Conservation (phyloP, 2,797 vertebrate genomes). For the Arvicola amphibius region DNA sequence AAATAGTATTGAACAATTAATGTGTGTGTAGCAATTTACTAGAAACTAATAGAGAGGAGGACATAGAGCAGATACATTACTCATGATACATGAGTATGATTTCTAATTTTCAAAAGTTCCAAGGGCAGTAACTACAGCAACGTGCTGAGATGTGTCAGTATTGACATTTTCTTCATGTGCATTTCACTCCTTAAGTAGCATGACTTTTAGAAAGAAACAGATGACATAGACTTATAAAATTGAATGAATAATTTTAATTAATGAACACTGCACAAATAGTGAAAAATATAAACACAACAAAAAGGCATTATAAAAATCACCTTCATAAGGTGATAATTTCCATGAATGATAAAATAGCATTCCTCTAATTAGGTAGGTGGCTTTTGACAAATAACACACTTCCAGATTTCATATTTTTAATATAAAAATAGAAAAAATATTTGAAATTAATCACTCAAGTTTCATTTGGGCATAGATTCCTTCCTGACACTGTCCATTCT, state of each 20-base stretch:
- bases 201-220: conserved; percentile 36
- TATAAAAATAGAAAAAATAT: not conserved
- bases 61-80: not conserved
- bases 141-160: not conserved
- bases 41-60: not conserved
- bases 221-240: not conserved
- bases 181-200: conserved; percentile 22
- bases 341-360: not conserved
- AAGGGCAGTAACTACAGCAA: not conserved
- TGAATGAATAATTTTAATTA: conserved; percentile 50
- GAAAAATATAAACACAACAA: not conserved
- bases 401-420: not conserved
- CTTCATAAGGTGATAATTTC: not conserved
- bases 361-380: not conserved
- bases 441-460: not conserved
- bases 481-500: not conserved
- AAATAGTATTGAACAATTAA: not conserved
- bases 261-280: not conserved
- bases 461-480: not conserved
- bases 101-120: conserved; percentile 29
- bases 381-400: not conserved
- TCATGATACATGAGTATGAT: not conserved
- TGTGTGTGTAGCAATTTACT: not conserved
- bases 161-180: not conserved
- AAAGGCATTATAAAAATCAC: not conserved